Base-by-base conservation (phyloP, 2,888 invertebrate species). In the Drosophila putrida region DNA sequence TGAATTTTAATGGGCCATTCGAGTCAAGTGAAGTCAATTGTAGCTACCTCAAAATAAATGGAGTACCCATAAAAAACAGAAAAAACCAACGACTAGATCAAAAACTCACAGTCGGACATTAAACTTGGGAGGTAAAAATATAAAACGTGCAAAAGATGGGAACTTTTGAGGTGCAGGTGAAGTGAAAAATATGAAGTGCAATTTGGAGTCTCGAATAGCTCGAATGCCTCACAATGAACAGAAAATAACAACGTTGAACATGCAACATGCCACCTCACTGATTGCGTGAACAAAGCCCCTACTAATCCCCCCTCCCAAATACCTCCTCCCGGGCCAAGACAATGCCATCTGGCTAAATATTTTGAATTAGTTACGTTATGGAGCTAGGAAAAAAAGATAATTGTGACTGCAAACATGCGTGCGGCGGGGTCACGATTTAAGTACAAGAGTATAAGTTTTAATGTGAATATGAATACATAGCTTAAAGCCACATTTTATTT, bases 251-350 rank as follows among this genome's bases (percentile, higher is more conserved):
- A 59, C 61, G 27, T n/a, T 49, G 58, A 82, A 68, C 82, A 83
- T 83, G 82, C 82, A 83, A 88, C 82, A 83, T 83, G 82, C 82
- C 88, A 88, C 75, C 67, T 66, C 69, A 55, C 55, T 60, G 72
- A 80, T 80, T 85, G 82, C 85, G 72, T 85, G 85, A 85, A 82
- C 71, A 79, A 51, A 65, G 55, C 49, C 53, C 33, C 27, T 1
- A 9, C 28, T 10, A 25, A n/a, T 6, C 3, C 15, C 20, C 36
- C 11, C 44, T 13, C 31, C n/a, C 13, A 31, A 20, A 20, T 20
- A 20, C 20, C 20, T 3, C 20, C 20, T 31, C n/a, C 31, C n/a
- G 13, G 4, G 13, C 38, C 43, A 61, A 75, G 63, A 75, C 75
- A 78, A 77, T 75, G 78, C 78, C 64, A 64, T 27, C 54, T 68